These are phyloP conservation scores for Odocoileus virginianus DNA, from an alignment of 2,113 vertebrate genomes.

Conservation along the genomic window DNA sequence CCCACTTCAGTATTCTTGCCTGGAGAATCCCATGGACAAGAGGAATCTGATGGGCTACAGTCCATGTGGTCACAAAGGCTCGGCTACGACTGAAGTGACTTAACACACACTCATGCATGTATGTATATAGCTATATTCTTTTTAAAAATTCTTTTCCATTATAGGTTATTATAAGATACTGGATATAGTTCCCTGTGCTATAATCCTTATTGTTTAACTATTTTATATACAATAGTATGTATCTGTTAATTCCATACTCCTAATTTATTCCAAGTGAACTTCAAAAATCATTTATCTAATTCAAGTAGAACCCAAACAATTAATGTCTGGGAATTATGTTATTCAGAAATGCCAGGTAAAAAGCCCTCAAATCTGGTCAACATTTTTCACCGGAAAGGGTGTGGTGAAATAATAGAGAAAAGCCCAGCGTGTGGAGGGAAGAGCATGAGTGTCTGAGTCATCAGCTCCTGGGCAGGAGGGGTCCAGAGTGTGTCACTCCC, in stretches of 20 bases:
- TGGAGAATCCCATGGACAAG: background rate
- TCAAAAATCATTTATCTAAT: background rate
- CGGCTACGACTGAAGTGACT: background rate
- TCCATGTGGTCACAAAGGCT: background rate
- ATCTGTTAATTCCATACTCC: background rate
- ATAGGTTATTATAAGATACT: background rate
- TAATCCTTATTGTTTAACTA: background rate
- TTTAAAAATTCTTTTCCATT: background rate
- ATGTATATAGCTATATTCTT: background rate
- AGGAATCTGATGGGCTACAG: background rate
- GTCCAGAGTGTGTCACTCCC: background rate
- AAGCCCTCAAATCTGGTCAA: background rate
- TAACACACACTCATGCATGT: background rate
- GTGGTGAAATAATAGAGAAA: background rate
- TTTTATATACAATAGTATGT: background rate
- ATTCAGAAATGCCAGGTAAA: background rate
- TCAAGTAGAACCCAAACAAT: background rate
- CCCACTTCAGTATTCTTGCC: background rate
- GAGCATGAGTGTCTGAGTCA: background rate
- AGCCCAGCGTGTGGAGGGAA: background rate
- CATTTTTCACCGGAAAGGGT: background rate
- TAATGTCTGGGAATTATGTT: background rate
- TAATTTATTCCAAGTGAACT: background rate
- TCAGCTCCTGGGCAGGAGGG: background rate
- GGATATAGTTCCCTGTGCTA: background rate